These are phyloP conservation scores for Lytechinus variegatus DNA, from an alignment of 35 echinoderm and acorn worm species.

Conservation along the genomic window DNA sequence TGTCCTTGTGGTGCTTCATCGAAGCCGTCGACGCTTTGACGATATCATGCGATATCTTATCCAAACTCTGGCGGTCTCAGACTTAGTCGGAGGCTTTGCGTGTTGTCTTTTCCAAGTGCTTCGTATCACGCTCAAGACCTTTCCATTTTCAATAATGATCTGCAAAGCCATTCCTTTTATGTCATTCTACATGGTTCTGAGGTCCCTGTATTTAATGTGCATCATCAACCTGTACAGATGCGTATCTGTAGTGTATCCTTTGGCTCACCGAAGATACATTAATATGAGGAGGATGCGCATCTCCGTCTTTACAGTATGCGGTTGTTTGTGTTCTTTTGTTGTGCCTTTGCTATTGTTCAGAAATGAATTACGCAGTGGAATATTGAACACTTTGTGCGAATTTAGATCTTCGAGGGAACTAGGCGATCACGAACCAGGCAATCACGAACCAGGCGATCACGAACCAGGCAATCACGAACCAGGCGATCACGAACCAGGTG, in stretches of 20 bases:
- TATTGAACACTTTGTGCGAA: not conserved
- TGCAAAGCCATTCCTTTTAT: not conserved
- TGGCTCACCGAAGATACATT: not conserved
- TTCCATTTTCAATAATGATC: not conserved
- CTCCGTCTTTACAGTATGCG: not conserved
- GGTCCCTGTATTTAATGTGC: slow-evolving; percentile 11
- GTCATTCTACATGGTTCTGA: slow-evolving; percentile 17
- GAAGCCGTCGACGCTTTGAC: not conserved
- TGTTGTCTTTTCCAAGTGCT: not conserved
- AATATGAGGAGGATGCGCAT: not conserved
- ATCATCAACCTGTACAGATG: slow-evolving; percentile 24
- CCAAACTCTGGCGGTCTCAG: not conserved
- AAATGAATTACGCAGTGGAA: not conserved
- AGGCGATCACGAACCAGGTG: too few relatives aligned
- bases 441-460: too few relatives aligned
- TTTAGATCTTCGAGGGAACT: too few relatives aligned
- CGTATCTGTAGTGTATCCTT: not conserved
- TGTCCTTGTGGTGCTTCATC: not conserved
- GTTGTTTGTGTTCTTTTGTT: not conserved
- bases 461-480: too few relatives aligned
- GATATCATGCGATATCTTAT: slow-evolving; percentile 12
- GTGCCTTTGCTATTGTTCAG: not conserved
- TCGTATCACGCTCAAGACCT: not conserved
- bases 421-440: too few relatives aligned
- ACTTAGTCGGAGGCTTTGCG: not conserved